Evolutionary conservation across 2,797 vertebrate species (phyloP).

Genomic region (Malurus leucopterus): DNA sequence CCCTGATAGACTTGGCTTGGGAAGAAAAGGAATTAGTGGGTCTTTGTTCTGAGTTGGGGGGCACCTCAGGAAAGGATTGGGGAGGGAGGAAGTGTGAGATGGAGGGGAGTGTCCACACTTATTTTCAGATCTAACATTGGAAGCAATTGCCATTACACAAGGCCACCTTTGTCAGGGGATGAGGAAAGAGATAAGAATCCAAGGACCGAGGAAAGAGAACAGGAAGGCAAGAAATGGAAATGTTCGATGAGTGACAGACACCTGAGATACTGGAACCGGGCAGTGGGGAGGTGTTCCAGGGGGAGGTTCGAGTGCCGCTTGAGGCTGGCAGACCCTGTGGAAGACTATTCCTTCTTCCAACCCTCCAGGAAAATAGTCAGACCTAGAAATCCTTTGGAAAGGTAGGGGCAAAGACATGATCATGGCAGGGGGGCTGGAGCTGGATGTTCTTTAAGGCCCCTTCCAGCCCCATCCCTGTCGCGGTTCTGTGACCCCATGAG

Average conservation of each 20-base stretch:
- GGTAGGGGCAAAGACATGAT: not conserved
- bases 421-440: accelerated
- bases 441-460: too few species aligned
- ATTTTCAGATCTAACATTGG: not conserved
- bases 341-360: not conserved
- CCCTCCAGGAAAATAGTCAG: not conserved
- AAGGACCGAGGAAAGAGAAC: not conserved
- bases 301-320: not conserved
- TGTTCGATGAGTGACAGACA: accelerated
- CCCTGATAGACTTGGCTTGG: not conserved
- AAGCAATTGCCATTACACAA: not conserved
- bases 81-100: not conserved
- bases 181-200: not conserved
- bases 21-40: not conserved
- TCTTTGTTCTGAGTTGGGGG: not conserved
- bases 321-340: not conserved
- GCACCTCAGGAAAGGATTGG: not conserved
- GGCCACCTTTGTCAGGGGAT: accelerated
- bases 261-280: too few species aligned
- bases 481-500: not conserved
- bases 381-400: not conserved
- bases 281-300: accelerated
- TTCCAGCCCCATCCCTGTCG: not conserved
- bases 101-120: not conserved
- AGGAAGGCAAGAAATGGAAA: not conserved